A percentile compares a stretch with the other conserved stretches of the same genome.
Conservation (phyloP, 2,888 invertebrate species). For the Heliconius hortense region DNA sequence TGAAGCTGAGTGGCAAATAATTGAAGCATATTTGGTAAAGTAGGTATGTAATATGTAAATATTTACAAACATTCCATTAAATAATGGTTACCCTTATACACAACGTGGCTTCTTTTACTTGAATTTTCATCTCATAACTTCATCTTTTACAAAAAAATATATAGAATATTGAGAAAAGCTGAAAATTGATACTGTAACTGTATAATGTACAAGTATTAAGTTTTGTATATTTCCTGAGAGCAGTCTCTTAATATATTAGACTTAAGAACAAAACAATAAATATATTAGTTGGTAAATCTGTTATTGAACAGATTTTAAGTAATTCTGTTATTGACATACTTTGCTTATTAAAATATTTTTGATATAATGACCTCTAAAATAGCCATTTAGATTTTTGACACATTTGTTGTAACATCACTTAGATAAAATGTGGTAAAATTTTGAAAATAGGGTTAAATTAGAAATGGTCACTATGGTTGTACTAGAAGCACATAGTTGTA, state of each 20-base stretch:
- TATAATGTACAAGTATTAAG: too few relatives aligned
- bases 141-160: background rate
- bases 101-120: background rate
- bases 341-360: background rate
- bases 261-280: background rate
- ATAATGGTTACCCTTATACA: slow-evolving; percentile 5
- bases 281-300: background rate
- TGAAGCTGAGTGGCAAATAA: background rate
- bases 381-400: background rate
- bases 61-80: slow-evolving; percentile 30
- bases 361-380: background rate
- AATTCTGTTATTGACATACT: background rate
- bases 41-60: background rate
- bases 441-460: slow-evolving; percentile 5
- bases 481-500: slow-evolving; percentile 17
- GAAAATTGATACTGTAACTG: background rate
- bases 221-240: background rate
- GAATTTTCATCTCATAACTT: background rate
- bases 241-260: background rate
- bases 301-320: background rate
- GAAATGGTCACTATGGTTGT: slow-evolving; percentile 7
- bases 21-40: background rate
- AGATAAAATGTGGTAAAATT: background rate
- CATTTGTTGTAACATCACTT: background rate
- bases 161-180: background rate